Conservation (phyloP, 1,140 invertebrate species). For the Coelopa frigida region DNA sequence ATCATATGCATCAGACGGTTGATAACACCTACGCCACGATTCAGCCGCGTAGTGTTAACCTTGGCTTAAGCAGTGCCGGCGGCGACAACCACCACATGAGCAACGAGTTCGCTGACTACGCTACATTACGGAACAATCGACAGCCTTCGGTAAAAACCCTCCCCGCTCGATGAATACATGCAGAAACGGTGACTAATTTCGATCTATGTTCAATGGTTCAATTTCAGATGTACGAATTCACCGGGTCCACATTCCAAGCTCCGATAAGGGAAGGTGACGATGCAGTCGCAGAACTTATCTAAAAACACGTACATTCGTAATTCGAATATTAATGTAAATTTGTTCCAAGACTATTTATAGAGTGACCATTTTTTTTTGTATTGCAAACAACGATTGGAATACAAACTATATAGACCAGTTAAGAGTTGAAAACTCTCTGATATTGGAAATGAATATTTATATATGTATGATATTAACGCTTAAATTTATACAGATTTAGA, state of each 20-base stretch:
- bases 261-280: slow-evolving; percentile 58
- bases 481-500: too few relatives aligned
- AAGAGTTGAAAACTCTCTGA: too few relatives aligned
- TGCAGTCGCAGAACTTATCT: slow-evolving; percentile 63
- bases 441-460: too few relatives aligned
- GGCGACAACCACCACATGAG: slow-evolving; percentile 37
- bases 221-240: slow-evolving; percentile 46
- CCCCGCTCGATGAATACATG: neutral
- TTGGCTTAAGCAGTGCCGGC: slow-evolving; percentile 36
- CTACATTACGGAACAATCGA: slow-evolving; percentile 51
- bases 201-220: neutral
- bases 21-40: slow-evolving; percentile 86
- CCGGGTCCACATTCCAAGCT: slow-evolving; percentile 66
- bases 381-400: too few relatives aligned
- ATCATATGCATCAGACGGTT: slow-evolving; percentile 46
- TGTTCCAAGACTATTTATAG: too few relatives aligned
- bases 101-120: slow-evolving; percentile 61
- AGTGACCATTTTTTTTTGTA: too few relatives aligned
- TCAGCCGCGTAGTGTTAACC: slow-evolving; percentile 54
- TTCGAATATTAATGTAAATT: too few relatives aligned
- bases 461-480: too few relatives aligned
- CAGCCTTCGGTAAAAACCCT: slow-evolving; percentile 29
- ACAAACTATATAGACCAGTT: too few relatives aligned
- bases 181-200: neutral
- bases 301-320: too few relatives aligned